Conservation (phyloP, 2,888 invertebrate species). For the Ochlodes sylvanus region DNA sequence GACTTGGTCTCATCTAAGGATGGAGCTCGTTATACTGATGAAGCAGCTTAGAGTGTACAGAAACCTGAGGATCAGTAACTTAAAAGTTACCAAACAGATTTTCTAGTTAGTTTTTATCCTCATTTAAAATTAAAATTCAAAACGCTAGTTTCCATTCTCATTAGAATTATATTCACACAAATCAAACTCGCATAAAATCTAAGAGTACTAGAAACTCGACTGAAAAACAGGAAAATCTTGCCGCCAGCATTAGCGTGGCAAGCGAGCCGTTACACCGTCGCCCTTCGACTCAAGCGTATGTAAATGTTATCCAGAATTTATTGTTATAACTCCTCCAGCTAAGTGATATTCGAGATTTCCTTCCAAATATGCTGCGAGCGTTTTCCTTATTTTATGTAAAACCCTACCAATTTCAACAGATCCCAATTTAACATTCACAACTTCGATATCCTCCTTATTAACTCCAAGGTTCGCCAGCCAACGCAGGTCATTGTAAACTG, state of each 20-base stretch:
- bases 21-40: too few relatives aligned
- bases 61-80: too few relatives aligned
- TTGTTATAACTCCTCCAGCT: conserved; percentile 77
- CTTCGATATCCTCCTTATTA: conserved; percentile 2
- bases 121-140: conserved; percentile 15
- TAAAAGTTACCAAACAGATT: too few relatives aligned
- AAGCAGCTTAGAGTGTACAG: too few relatives aligned
- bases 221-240: conserved; percentile 56
- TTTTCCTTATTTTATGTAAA: conserved; percentile 62
- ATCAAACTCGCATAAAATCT: conserved; percentile 40
- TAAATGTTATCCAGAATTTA: conserved; percentile 79
- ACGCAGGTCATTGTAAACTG: conserved; percentile 50
- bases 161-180: conserved; percentile 37
- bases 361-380: conserved; percentile 65
- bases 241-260: conserved; percentile 63
- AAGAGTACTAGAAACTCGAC: conserved; percentile 34
- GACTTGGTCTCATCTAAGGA: too few relatives aligned
- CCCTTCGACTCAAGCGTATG: conserved; percentile 70
- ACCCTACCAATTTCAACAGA: conserved; percentile 49
- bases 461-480: conserved; percentile 33
- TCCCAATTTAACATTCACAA: conserved; percentile 20
- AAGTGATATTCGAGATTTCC: conserved; percentile 81
- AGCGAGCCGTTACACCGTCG: conserved; percentile 71
- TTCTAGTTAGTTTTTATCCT: neutral
- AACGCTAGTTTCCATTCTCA: conserved; percentile 22